Percentiles rank a stretch among this genome's conserved stretches.
Conservation (phyloP, 2,888 invertebrate species). For the Hermaeophaga mercurialis region DNA sequence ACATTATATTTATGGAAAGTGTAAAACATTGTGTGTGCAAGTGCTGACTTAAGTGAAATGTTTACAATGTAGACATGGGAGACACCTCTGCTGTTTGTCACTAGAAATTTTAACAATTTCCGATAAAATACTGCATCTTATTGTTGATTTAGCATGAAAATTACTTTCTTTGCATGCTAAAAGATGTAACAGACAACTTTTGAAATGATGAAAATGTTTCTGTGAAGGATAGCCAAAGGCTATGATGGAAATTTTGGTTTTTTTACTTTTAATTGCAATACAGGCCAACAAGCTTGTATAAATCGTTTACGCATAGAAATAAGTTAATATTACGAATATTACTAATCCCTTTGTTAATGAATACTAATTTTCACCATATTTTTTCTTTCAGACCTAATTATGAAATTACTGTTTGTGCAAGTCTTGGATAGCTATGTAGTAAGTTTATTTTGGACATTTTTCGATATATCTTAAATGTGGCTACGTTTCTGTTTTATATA, state of each 20-base stretch:
- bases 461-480: background rate
- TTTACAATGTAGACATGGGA: constrained; percentile 61
- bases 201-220: constrained; percentile 24
- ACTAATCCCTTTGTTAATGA: background rate
- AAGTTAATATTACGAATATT: background rate
- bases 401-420: constrained; percentile 53
- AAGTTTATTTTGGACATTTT: constrained; percentile 51
- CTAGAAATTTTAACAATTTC: constrained; percentile 50
- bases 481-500: background rate
- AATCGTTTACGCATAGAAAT: constrained; percentile 6
- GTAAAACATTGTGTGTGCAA: constrained; percentile 50
- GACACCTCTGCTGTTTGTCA: constrained; percentile 59
- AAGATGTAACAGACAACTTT: constrained; percentile 21
- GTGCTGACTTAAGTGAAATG: constrained; percentile 56
- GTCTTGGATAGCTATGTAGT: constrained; percentile 64
- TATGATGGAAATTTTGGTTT: constrained; percentile 42
- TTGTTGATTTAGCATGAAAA: constrained; percentile 33
- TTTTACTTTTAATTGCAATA: constrained; percentile 39
- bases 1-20: constrained; percentile 47
- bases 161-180: constrained; percentile 34
- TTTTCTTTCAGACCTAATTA: constrained; percentile 55
- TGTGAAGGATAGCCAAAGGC: constrained; percentile 48
- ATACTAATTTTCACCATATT: constrained; percentile 24
- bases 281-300: constrained; percentile 30
- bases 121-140: constrained; percentile 37